Evolutionary conservation across 2,888 invertebrate genomes (phyloP).

Genomic region (Leptogaster cylindrica): DNA sequence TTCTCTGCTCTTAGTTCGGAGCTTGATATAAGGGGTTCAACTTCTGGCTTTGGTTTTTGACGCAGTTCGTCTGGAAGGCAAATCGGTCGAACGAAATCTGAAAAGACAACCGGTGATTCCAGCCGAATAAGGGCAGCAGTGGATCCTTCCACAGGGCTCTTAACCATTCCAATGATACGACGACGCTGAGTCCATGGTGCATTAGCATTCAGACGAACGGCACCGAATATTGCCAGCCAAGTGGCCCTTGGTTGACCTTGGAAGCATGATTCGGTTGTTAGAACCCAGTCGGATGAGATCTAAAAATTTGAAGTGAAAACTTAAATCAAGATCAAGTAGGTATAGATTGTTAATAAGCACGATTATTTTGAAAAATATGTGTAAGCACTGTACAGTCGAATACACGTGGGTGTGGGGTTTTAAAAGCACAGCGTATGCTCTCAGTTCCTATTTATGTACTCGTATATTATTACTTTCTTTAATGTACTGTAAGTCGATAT

Average conservation of each 20-base stretch:
- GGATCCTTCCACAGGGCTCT: slow-evolving; percentile 88
- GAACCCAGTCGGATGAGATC: slow-evolving; percentile 77
- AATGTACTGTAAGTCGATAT: no score
- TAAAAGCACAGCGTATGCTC: no score
- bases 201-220: slow-evolving; percentile 76
- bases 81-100: slow-evolving; percentile 83
- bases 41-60: slow-evolving; percentile 52
- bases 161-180: slow-evolving; percentile 83
- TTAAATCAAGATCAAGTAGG: neutral
- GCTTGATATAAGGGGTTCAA: slow-evolving; percentile 47
- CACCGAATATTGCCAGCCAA: slow-evolving; percentile 82
- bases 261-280: slow-evolving; percentile 88
- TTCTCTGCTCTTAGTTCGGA: slow-evolving; percentile 58
- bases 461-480: no score
- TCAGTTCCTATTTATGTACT: no score
- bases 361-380: no score
- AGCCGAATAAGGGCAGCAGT: slow-evolving; percentile 81
- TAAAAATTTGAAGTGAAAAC: slow-evolving; percentile 40
- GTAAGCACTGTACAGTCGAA: no score
- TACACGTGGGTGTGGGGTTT: no score
- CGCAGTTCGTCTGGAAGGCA: slow-evolving; percentile 72
- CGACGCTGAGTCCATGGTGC: slow-evolving; percentile 89
- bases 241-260: slow-evolving; percentile 87
- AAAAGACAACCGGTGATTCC: slow-evolving; percentile 75
- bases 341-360: neutral